Evolutionary conservation across 2,113 vertebrate genomes (phyloP).

Genomic region (Oreocharis arfaki): DNA sequence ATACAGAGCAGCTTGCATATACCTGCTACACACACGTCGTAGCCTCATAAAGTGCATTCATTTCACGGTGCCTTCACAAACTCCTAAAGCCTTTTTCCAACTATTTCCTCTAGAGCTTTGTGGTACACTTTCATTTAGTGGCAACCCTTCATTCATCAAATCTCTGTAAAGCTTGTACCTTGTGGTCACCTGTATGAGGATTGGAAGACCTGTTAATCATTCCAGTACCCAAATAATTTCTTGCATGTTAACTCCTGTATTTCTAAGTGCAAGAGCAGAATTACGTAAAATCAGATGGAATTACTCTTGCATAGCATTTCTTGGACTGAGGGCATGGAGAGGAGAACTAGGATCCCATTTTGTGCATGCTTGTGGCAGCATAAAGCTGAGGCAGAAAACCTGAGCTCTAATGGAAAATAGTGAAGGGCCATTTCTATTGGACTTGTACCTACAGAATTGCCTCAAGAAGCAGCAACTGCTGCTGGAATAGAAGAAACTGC

Average conservation of each 20-base stretch:
- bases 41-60: neutral
- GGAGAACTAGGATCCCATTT: neutral
- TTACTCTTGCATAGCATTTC: neutral
- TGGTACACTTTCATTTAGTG: neutral
- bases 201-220: neutral
- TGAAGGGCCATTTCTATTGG: neutral
- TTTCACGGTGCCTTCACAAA: neutral
- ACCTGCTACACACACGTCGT: rapidly evolving
- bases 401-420: neutral
- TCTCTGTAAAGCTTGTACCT: neutral
- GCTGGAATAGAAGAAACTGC: neutral
- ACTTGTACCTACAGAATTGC: neutral
- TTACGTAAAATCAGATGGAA: neutral
- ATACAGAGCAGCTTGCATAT: neutral
- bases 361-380: neutral
- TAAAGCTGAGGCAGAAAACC: neutral
- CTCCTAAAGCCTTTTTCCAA: neutral
- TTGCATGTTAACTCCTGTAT: neutral
- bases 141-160: neutral
- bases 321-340: neutral
- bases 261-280: neutral
- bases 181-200: neutral
- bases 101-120: neutral
- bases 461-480: neutral
- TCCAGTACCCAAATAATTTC: neutral